Base-by-base conservation (phyloP, 2,113 vertebrate genomes). In the Mobula birostris region DNA sequence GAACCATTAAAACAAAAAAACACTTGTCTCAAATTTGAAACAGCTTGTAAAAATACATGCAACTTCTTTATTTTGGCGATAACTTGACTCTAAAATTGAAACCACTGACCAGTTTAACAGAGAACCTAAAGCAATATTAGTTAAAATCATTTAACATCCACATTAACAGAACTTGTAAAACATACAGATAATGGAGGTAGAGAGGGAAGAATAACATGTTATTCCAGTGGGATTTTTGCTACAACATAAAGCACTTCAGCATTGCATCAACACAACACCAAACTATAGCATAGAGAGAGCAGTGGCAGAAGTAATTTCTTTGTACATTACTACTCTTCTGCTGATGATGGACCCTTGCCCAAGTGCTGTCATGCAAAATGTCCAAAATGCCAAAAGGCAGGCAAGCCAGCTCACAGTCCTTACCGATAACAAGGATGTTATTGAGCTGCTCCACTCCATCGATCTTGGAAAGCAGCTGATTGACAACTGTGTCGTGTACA, bases 391-490 rank as follows among this genome's bases (percentile, higher is more conserved):
- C n/a, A 90, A 7, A 90, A 32, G 29, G 61, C 15, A 66, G 29
- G 32, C 15, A 68, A 15, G 29, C 29, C 87, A 72, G 66, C 36
- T 40, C 7, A 0, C 68, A 74, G 63, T 32, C 21, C 97, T 2
- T 95, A 99, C 98, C 99, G 74, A 99, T 99, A 95, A 99, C 98
- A 70, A 99, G 96, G 96, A 99, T 99, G 96, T 99, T 99, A 96
- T 99, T 99, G 95, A 99, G 98, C 95, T 99, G 99, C 96, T 99
- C 98, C 77, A 99, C 98, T 0, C 98, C 99, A 2, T 99, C 99
- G 0, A 99, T 99, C 95, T 99, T 99, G 83, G 99, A 99, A 94
- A 99, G 97, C 94, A 99, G 95, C 96, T 99, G 99, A 97, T 99
- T 99, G 95, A 99, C 99, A 0, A 99, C 98, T 0, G 98, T 99